Evolutionary conservation across 2,797 vertebrate genomes (phyloP), one percentile per base, ranked within the genome.

Genomic region (Peromyscus attwateri): DNA sequence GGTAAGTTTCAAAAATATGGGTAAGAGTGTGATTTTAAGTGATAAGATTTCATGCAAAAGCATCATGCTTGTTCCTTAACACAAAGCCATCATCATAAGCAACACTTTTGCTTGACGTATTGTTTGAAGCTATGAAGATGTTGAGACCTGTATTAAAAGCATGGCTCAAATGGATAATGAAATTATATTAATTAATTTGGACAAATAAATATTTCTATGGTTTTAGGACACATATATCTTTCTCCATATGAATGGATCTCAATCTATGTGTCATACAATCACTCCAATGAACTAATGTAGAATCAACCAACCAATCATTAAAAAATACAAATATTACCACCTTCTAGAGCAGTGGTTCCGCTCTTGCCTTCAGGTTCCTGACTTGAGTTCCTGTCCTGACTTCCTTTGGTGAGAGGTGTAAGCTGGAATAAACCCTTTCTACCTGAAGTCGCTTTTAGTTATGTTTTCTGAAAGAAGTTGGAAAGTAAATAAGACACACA

Each of bases 1-100:
- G 55, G 84, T 87, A n/a, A 89, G 85, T 82, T 55, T 97, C 93
- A 97, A 96, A 93, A 90, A 46, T 46, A 46, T 94, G 91, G 91
- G 10, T 46, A 87, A 92, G 66, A 71, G 84, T n/a, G 27, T 71
- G 49, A 14, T 94, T 90, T 70, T 90, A 66, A 87, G 92, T 34
- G 73, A 10, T 43, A 90, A 71, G 52, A 70, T 80, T 96, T 23
- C 23, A 57, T 21, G 13, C n/a, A 19, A 55, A 80, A 57, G 23
- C 77, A 80, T 57, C 52, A 25, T 80, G 31, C 10, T 34, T 80
- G 12, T 23, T 11, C 37, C 17, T 57, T 57, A 80, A 55, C 34
- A 55, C 49, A 55, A 80, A 80, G 34, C 4, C 31, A n/a, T 23
- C 31, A 55, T 57, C 52, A 25, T 57, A 80, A 80, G 70, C 34